Percentiles rank a stretch among this genome's conserved stretches.
Evolutionary conservation across 2,797 vertebrate genomes (phyloP).

Genomic region (Coccyzus lansbergi): DNA sequence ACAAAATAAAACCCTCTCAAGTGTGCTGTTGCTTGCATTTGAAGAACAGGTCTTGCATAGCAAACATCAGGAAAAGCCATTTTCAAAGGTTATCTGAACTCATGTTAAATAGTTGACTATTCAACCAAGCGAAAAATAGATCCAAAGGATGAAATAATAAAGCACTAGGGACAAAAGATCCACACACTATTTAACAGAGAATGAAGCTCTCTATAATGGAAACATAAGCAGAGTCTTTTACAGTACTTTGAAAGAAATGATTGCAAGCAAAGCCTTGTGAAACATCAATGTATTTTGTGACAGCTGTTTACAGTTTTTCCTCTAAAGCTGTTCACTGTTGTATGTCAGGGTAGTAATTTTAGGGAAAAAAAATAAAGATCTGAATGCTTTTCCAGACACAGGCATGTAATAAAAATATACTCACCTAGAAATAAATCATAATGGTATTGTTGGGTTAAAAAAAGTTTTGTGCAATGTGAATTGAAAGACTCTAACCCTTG

Average conservation of each 20-base stretch:
- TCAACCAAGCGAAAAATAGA: conserved; percentile 65
- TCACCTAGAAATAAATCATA: conserved; percentile 4
- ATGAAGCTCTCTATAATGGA: conserved; percentile 42
- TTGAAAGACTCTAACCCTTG: neutral
- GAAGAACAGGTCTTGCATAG: conserved; percentile 23
- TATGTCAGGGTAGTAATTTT: conserved; percentile 28
- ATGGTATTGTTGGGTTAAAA: neutral
- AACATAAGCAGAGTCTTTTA: conserved; percentile 32
- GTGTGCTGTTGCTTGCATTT: neutral
- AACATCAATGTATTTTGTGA: conserved; percentile 34
- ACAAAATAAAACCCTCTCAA: neutral
- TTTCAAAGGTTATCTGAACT: conserved; percentile 59
- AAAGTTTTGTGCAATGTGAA: neutral
- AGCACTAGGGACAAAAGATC: conserved; percentile 42
- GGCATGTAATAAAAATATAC: neutral
- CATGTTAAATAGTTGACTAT: conserved; percentile 54
- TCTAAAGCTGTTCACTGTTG: conserved; percentile 33
- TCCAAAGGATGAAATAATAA: conserved; percentile 61
- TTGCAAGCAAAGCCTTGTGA: conserved; percentile 41
- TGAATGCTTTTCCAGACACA: conserved; percentile 19
- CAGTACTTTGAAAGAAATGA: conserved; percentile 42
- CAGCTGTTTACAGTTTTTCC: conserved; percentile 45
- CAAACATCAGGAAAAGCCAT: conserved; percentile 39
- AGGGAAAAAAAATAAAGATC: neutral
- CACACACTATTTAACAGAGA: conserved; percentile 63